phyloP scores from a whole-genome alignment of 2,113 vertebrate genomes.

The Neolamprologus sp. region DNA sequence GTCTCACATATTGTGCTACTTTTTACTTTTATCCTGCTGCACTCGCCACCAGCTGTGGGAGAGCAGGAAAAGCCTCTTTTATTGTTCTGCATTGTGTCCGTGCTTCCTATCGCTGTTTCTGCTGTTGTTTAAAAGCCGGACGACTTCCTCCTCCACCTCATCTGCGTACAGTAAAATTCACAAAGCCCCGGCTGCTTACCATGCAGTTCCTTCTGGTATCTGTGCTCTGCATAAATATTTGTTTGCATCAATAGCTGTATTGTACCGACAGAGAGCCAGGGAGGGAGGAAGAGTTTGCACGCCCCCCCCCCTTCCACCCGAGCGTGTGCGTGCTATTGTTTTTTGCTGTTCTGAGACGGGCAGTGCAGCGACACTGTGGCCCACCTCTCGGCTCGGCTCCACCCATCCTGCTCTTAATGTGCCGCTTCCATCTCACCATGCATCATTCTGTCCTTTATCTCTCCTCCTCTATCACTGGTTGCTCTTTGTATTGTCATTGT shows the following conservation, averaged over 20 bases:
- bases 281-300: conserved; percentile 18
- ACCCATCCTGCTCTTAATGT: conserved; percentile 45
- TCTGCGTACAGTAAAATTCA: conserved; percentile 21
- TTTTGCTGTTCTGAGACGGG: conserved; percentile 21
- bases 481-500: conserved; percentile 38
- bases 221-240: conserved; percentile 61
- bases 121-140: conserved; percentile 25
- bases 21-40: neutral
- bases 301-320: neutral
- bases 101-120: conserved; percentile 42
- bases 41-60: neutral
- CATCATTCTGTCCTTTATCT: conserved; percentile 58
- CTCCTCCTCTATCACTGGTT: conserved; percentile 21
- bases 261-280: conserved; percentile 22
- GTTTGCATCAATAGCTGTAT: conserved; percentile 57
- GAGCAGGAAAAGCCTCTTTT: conserved; percentile 38
- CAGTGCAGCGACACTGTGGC: neutral
- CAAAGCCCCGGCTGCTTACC: conserved; percentile 16
- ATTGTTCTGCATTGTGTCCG: conserved; percentile 30
- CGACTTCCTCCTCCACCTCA: conserved; percentile 40
- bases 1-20: neutral
- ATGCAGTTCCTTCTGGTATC: conserved; percentile 44
- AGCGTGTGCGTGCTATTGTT: conserved; percentile 45
- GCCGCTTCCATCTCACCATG: conserved; percentile 2
- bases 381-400: conserved; percentile 47